These are phyloP conservation scores for Bujurquina vittata DNA, from an alignment of 2,113 vertebrate species.

Conservation along the genomic window DNA sequence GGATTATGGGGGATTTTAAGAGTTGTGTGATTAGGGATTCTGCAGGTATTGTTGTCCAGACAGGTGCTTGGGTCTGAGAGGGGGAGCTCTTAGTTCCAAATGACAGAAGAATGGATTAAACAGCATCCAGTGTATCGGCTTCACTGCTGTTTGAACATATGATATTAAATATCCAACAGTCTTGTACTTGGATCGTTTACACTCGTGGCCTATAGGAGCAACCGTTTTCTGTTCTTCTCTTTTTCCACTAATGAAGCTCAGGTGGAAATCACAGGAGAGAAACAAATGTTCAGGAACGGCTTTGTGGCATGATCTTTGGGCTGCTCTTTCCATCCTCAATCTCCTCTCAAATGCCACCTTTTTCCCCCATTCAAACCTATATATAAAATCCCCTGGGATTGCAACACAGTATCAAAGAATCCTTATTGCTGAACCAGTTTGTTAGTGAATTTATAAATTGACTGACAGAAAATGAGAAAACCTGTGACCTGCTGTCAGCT, in stretches of 20 bases:
- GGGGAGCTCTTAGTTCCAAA: constrained; percentile 38
- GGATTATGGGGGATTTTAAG: constrained; percentile 74
- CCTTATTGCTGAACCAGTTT: background rate
- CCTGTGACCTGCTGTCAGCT: background rate
- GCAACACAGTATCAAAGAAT: background rate
- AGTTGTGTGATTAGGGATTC: constrained; percentile 67
- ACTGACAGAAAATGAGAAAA: background rate
- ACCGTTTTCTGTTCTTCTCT: background rate
- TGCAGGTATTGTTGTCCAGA: constrained; percentile 75
- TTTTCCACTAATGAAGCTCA: constrained; percentile 7
- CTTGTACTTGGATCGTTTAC: constrained; percentile 5
- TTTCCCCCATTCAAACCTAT: background rate
- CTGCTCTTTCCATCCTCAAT: background rate
- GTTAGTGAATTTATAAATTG: background rate
- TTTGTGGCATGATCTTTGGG: background rate
- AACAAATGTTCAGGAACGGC: constrained; percentile 1
- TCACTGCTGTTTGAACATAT: constrained; percentile 19
- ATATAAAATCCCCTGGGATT: background rate
- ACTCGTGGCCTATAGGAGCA: constrained; percentile 3
- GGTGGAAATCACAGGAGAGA: constrained; percentile 1
- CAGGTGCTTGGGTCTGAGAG: constrained; percentile 62
- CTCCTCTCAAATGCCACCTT: background rate
- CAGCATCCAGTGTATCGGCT: constrained; percentile 30
- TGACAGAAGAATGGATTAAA: constrained; percentile 61
- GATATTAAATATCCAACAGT: constrained; percentile 19